These are phyloP conservation scores for Metallyticus violacea DNA, from an alignment of 2,888 invertebrate genomes.

Conservation along the genomic window DNA sequence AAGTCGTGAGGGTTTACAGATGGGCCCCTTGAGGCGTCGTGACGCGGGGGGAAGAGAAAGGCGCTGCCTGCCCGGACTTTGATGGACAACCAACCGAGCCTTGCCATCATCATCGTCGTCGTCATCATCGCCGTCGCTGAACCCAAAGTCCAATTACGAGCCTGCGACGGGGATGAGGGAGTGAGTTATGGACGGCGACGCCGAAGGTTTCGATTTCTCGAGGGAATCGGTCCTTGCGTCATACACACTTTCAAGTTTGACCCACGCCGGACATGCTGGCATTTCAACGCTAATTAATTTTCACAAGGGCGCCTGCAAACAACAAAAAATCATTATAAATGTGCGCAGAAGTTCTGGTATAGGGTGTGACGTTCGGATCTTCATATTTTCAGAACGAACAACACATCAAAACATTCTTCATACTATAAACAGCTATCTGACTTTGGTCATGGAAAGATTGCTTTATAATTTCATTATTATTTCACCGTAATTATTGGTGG, in stretches of 20 bases:
- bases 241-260: not conserved
- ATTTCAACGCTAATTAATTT: not conserved
- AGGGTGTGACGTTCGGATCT: not conserved
- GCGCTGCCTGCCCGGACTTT: not conserved
- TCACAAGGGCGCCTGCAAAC: not conserved
- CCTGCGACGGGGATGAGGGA: not conserved
- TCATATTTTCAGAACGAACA: not conserved
- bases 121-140: not conserved
- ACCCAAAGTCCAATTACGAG: slow-evolving; percentile 3
- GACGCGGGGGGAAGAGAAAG: not conserved
- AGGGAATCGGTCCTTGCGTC: not conserved
- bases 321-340: not conserved
- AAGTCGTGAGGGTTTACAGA: not conserved
- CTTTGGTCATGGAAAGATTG: no score
- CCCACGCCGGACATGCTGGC: not conserved
- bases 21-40: slow-evolving; percentile 9
- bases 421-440: no score
- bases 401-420: no score
- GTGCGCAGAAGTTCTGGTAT: not conserved
- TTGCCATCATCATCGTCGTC: not conserved
- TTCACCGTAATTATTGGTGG: no score
- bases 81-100: not conserved
- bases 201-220: slow-evolving; percentile 1
- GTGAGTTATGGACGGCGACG: not conserved
- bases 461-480: no score